Evolutionary conservation across 2,113 vertebrate species (phyloP).

Genomic region (Lophochroa leadbeateri): DNA sequence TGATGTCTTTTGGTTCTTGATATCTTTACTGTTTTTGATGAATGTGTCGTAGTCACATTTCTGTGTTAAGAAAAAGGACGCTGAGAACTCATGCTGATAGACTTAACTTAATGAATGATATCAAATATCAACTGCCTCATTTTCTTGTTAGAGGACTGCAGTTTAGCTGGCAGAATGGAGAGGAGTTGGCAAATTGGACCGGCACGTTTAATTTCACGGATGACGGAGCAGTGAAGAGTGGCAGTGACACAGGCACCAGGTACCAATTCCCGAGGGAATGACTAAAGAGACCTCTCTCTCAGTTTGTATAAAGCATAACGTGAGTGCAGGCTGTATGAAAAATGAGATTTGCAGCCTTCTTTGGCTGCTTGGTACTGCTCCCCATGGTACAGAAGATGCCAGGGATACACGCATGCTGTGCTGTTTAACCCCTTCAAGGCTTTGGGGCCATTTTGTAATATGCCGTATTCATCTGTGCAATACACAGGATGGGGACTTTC

Average conservation of each 20-base stretch:
- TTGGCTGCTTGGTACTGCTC: not conserved
- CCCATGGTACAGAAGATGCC: not conserved
- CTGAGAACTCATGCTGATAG: constrained; percentile 34
- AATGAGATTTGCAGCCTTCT: not conserved
- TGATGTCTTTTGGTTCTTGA: not conserved
- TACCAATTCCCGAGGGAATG: constrained; percentile 80
- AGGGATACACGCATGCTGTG: not conserved
- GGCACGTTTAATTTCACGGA: constrained; percentile 94
- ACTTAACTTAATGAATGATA: constrained; percentile 36
- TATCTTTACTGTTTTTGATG: not conserved
- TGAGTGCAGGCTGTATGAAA: not conserved
- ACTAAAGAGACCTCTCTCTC: not conserved
- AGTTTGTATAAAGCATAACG: not conserved
- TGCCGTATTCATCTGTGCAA: not conserved
- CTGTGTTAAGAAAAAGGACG: not conserved
- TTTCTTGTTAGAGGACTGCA: constrained; percentile 97
- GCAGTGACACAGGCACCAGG: constrained; percentile 96
- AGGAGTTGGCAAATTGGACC: constrained; percentile 97
- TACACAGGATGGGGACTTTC: not conserved
- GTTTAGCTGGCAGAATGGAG: constrained; percentile 97
- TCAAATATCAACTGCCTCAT: constrained; percentile 89
- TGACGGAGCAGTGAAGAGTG: constrained; percentile 90
- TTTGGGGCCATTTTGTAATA: not conserved
- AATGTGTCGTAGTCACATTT: not conserved
- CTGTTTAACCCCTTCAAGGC: not conserved